phyloP scores from a whole-genome alignment of 2,797 vertebrate species.

The Varecia variegata region DNA sequence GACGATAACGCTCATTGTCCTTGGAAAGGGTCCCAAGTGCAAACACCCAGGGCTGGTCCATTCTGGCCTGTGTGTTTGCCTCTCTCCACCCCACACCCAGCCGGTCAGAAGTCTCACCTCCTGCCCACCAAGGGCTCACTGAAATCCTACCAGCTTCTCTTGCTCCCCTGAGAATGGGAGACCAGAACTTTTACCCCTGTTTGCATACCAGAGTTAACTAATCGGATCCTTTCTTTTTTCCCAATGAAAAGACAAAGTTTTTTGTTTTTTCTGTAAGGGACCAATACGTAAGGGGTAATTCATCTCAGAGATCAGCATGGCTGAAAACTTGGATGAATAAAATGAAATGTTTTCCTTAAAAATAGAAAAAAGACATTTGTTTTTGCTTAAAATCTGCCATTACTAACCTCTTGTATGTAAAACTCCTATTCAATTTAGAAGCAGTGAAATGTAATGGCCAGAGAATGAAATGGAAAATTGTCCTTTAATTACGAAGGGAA shows the following conservation, averaged over 20 bases:
- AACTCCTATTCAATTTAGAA: not conserved
- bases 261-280: conserved; percentile 46
- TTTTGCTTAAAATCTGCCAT: conserved; percentile 57
- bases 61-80: conserved; percentile 24
- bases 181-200: conserved; percentile 70
- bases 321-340: conserved; percentile 43
- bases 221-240: conserved; percentile 73
- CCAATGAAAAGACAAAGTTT: conserved; percentile 60
- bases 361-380: not conserved
- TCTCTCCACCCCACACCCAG: not conserved
- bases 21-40: conserved; percentile 47
- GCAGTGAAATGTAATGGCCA: not conserved
- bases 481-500: not conserved
- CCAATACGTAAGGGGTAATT: conserved; percentile 18
- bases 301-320: conserved; percentile 55
- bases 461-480: not conserved
- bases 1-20: conserved; percentile 52
- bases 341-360: not conserved
- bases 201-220: conserved; percentile 77
- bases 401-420: not conserved
- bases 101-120: not conserved
- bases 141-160: conserved; percentile 43
- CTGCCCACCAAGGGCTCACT: conserved; percentile 30
- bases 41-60: conserved; percentile 62
- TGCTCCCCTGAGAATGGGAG: conserved; percentile 62